These are phyloP conservation scores for Metopolophium dirhodum DNA, from an alignment of 1,140 invertebrate genomes.

Conservation along the genomic window DNA sequence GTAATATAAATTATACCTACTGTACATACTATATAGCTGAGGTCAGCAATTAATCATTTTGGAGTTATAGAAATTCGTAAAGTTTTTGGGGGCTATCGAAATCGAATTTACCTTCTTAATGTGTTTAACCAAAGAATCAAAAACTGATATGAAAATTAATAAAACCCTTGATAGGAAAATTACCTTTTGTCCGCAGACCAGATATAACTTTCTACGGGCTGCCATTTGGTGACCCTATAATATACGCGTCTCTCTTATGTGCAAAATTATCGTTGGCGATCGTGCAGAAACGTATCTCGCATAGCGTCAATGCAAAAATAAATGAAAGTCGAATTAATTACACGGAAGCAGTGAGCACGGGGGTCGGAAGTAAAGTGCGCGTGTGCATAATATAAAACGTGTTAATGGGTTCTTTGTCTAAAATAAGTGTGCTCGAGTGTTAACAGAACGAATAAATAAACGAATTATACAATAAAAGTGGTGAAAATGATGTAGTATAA, in stretches of 20 bases:
- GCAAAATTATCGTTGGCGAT: background rate
- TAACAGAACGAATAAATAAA: conserved; percentile 53
- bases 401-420: conserved; percentile 46
- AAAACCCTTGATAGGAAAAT: background rate
- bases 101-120: background rate
- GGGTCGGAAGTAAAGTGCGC: background rate
- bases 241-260: background rate
- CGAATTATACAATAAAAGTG: conserved; percentile 54
- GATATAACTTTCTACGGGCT: too few species aligned
- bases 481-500: conserved; percentile 38
- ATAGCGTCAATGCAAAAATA: background rate
- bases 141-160: background rate
- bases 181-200: too few species aligned
- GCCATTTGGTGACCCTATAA: background rate
- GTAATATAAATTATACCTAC: too few species aligned
- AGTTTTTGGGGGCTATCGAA: background rate
- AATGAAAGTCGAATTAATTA: conserved; percentile 45
- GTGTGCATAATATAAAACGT: conserved; percentile 25
- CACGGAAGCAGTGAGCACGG: background rate
- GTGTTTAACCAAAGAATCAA: background rate
- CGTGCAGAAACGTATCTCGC: background rate
- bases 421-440: conserved; percentile 35
- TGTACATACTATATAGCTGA: background rate
- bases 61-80: background rate
- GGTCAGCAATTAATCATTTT: background rate